These are phyloP conservation scores for Percopsis omiscomaycus DNA, from an alignment of 2,797 vertebrate species.

Conservation along the genomic window DNA sequence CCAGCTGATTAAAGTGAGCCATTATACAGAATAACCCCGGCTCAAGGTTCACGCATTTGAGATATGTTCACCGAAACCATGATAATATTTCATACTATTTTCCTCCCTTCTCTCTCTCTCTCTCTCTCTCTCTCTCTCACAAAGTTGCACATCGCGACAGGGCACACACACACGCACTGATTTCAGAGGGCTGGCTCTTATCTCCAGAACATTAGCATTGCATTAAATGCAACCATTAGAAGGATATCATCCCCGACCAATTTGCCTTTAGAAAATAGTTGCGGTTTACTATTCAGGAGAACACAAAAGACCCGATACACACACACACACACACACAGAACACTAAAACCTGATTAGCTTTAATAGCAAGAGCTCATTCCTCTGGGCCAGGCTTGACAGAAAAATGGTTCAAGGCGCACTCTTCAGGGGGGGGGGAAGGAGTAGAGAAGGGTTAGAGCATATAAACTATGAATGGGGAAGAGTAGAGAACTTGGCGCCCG, in stretches of 20 bases:
- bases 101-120: slow-evolving; percentile 12
- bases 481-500: too few relatives aligned
- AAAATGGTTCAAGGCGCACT: slow-evolving; percentile 23
- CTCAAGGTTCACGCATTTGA: too few relatives aligned
- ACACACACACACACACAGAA: slow-evolving; percentile 18
- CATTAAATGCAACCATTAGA: slow-evolving; percentile 78
- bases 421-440: too few relatives aligned
- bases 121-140: slow-evolving; percentile 23
- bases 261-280: slow-evolving; percentile 75
- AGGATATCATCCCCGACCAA: slow-evolving; percentile 75
- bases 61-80: too few relatives aligned
- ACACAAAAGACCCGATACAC: slow-evolving; percentile 73
- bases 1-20: too few relatives aligned
- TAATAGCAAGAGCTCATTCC: slow-evolving; percentile 62
- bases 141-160: too few relatives aligned
- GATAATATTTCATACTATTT: too few relatives aligned
- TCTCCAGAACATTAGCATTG: slow-evolving; percentile 78
- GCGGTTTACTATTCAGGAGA: slow-evolving; percentile 57
- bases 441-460: too few relatives aligned
- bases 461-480: too few relatives aligned
- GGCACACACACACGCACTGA: slow-evolving; percentile 38
- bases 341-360: slow-evolving; percentile 69
- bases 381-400: slow-evolving; percentile 57
- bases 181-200: slow-evolving; percentile 66
- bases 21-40: too few relatives aligned